Base-by-base conservation (phyloP, 2,888 invertebrate genomes). In the Erebia ligea region DNA sequence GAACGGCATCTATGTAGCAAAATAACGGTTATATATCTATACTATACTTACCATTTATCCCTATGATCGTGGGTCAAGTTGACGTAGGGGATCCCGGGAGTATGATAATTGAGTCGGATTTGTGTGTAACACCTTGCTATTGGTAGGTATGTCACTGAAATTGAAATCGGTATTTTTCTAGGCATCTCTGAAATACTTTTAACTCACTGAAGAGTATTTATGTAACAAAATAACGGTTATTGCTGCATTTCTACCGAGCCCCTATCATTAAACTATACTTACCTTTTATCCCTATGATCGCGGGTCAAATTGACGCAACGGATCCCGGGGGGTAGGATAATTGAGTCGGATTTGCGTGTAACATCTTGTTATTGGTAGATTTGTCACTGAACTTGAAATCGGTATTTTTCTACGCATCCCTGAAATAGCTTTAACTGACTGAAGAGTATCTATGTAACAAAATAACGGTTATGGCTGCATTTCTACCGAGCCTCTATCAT, bases 81-180 rank as follows among this genome's bases (percentile, higher is more conserved):
- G 80, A 80, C 77, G 81, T 79, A 80, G 80, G 75, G 79, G 79
- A 79, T 82, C 83, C 81, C 72, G 70, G 75, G 42, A 84, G 81
- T 80, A 80, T 79, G 84, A 86, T 86, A 87, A 87, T 86, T 83
- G 85, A 82, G 81, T 76, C 78, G 77, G 80, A 77, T 81, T 82
- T 80, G 78, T 81, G 76, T 77, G 81, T 67, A 79, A 76, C 77
- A 77, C 78, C 80, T 79, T 76, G 80, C 69, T 73, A 74, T 67
- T 72, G 73, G 73, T 76, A 87, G 73, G 73, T 76, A 86, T 86
- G 11, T 13, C 45, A 13, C 11, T 45, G 11, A 45, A 45, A 42
- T 42, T 42, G 45, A 45, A 11, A 45, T 13, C 11, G 11, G 3
- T 13, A 45, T 13, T 45, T 11, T 45, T 42, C 13, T 45, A 45